phyloP scores from a whole-genome alignment of 2,888 invertebrate species.

The Agonum fuliginosum region DNA sequence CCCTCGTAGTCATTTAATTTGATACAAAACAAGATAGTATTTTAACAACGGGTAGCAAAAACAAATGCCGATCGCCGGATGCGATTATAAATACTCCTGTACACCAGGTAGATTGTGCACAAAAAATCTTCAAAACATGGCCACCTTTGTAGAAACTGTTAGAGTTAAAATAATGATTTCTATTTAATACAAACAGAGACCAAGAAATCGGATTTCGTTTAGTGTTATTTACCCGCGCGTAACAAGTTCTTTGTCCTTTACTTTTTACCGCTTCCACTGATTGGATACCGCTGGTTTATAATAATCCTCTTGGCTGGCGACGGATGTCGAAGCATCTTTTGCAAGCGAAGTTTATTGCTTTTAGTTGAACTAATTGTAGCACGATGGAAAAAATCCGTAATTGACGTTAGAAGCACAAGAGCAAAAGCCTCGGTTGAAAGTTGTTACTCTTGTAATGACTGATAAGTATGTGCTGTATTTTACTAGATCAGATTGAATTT shows the following conservation, averaged over 20 bases:
- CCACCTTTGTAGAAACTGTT: too few species aligned
- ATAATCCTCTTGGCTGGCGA: slow-evolving; percentile 39
- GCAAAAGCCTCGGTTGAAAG: slow-evolving; percentile 14
- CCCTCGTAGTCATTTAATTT: too few species aligned
- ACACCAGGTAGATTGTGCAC: too few species aligned
- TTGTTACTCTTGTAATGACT: slow-evolving; percentile 28
- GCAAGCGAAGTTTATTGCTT: slow-evolving; percentile 43
- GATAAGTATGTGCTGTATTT: slow-evolving; percentile 23
- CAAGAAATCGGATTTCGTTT: not conserved
- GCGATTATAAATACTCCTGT: too few species aligned
- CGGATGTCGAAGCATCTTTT: slow-evolving; percentile 45
- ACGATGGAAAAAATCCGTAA: slow-evolving; percentile 23
- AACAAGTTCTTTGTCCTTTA: slow-evolving; percentile 28
- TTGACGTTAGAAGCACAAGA: slow-evolving; percentile 25
- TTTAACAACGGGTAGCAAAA: too few species aligned
- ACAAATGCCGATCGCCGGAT: too few species aligned
- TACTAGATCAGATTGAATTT: slow-evolving; percentile 13
- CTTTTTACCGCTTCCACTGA: not conserved
- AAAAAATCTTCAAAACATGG: too few species aligned
- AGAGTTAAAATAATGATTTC: too few species aligned
- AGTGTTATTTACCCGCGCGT: too few species aligned
- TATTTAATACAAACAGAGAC: not conserved
- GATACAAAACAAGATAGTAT: too few species aligned
- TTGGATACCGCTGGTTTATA: slow-evolving; percentile 26
- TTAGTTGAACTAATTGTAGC: slow-evolving; percentile 39